A percentile compares a stretch with the other conserved stretches of the same genome.
phyloP scores from a whole-genome alignment of 2,888 invertebrate genomes.

The Melinaea marsaeus region DNA sequence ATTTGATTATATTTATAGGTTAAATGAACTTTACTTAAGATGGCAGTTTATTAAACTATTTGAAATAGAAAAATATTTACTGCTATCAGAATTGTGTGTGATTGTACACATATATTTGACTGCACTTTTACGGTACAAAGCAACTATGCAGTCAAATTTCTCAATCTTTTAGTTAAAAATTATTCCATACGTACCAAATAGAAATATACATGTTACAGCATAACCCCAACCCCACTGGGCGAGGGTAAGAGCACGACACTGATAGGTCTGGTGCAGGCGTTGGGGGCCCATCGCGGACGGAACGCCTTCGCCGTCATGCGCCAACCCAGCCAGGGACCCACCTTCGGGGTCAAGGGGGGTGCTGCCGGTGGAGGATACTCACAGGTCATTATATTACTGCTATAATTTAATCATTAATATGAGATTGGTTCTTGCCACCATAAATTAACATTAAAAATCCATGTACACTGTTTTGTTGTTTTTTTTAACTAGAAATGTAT shows the following conservation, averaged over 20 bases:
- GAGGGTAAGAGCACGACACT: constrained; percentile 99
- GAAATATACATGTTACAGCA: constrained; percentile 72
- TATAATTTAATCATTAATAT: too few relatives aligned
- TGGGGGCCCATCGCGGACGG: constrained; percentile 88
- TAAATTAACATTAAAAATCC: too few relatives aligned
- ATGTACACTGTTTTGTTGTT: neutral
- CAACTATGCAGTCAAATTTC: too few relatives aligned
- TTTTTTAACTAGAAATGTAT: neutral
- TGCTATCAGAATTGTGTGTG: neutral
- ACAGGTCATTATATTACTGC: constrained; percentile 72
- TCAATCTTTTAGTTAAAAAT: too few relatives aligned
- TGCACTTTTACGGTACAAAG: too few relatives aligned
- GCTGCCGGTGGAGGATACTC: constrained; percentile 99
- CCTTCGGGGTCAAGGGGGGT: constrained; percentile 98
- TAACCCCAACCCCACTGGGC: constrained; percentile 99
- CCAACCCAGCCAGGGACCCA: constrained; percentile 99
- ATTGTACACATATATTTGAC: too few relatives aligned
- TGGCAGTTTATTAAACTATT: too few relatives aligned
- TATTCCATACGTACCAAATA: too few relatives aligned
- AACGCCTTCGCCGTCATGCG: constrained; percentile 96
- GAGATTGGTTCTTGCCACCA: too few relatives aligned
- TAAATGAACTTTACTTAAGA: too few relatives aligned
- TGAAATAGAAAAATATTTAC: too few relatives aligned
- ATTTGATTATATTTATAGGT: too few relatives aligned
- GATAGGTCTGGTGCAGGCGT: constrained; percentile 94